Evolutionary conservation across 1,140 invertebrate genomes (phyloP), one percentile per base, ranked within the genome.

Genomic region (Brachionus paranguensis): DNA sequence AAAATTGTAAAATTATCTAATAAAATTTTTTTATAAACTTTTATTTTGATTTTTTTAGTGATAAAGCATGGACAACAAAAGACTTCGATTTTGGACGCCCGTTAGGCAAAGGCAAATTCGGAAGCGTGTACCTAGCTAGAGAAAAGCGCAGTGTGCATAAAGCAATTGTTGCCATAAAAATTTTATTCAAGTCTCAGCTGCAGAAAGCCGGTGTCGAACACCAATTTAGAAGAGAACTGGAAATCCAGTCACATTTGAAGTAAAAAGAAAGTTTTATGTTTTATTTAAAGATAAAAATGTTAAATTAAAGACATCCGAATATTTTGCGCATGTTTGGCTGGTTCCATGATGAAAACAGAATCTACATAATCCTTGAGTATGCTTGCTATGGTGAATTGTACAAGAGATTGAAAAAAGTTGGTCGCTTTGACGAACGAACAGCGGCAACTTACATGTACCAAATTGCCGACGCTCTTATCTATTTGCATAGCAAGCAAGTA

Each of bases 81-180:
- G 94, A 98, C 90, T 99, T 99, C 91, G 96, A 98, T 86, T 95
- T 99, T 87, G 97, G 97, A 0, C 92, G 93, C 84, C 93, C 95
- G 0, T 89, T 99, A 4, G 97, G 97, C 0, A 96, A 96, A 91
- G 97, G 97, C 78, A 99, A 98, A 91, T 99, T 99, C 91, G 97
- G 97, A 11, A 96, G 95, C 91, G 97, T 99, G 0, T 99, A 98
- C 89, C 89, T 99, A 84, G 97, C 96, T 0, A 92, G 96, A 86
- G 96, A 98, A 88, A 98, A 96, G 87, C 92, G 93, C 85, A 81
- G 78, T 37, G 29, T 81, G 0, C 78, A 81, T 17, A 60, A 81
- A 68, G 78, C 78, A 27, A 68, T 64, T 27, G 78, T 81, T 12
- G 78, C 78, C 8, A 81, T 81, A 17, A 81, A 81, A 60, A 83